Base-by-base conservation (phyloP, 2,113 vertebrate species). In the Myrmecophaga tridactyla region DNA sequence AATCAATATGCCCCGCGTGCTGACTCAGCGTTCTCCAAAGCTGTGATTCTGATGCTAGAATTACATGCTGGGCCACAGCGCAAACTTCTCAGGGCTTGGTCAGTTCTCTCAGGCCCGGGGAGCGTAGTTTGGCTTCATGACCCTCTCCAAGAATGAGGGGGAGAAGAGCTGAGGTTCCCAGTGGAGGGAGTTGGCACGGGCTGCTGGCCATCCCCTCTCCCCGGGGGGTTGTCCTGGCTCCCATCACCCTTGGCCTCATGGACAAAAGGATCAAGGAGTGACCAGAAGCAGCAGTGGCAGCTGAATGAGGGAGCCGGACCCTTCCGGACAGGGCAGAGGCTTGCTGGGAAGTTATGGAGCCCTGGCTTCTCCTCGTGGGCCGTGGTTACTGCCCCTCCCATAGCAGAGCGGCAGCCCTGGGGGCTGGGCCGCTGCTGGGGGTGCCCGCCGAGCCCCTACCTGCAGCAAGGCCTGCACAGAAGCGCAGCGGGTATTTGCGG, bases 1-100 rank as follows among this genome's bases (percentile, higher is more conserved):
- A 51, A 10, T 65, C 34, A 39, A 12, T 27, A 6, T 1, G 21
- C 27, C 41, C n/a, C 2, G 39, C 4, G 0, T 2, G n/a, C 72
- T 5, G 67, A 23, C 20, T 18, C 5, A 0, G 7, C 31, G 20
- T 80, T 62, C 29, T 86, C 72, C 25, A 1, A 0, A 9, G 3
- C 29, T 10, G 27, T 41, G 6, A 43, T 65, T 29, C 31, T 27
- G 43, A 39, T 1, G 3, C 56, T 76, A 80, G 58, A 34, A 3
- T 11, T 48, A 77, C 53, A 58, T 58, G 56, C 73, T 43, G 75
- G 43, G 25, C 48, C 21, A 2, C 0, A 10, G 85, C 73, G 58
- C 18, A 73, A 67, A 86, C 21, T 36, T 36, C 51, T 82, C 69
- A 41, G 78, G 20, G 5, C 63, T 60, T 23, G 39, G n/a, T 9